These are phyloP conservation scores for Drosophila sechellia DNA, from an alignment of 1,140 invertebrate genomes.

Conservation along the genomic window DNA sequence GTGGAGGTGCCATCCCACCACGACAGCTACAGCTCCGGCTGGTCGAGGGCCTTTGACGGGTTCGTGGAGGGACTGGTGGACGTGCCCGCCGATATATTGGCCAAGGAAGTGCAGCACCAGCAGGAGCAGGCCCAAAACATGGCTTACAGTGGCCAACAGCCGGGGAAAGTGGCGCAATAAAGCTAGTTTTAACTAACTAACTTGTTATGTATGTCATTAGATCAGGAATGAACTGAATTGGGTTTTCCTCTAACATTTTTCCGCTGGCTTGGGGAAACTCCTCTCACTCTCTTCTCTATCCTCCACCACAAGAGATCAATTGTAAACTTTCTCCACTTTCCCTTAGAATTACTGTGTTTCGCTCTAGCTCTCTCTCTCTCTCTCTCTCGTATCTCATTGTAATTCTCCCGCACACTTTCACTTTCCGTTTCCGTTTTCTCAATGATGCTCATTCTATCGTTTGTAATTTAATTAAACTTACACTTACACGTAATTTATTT, in stretches of 20 bases:
- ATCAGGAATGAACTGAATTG: constrained; percentile 55
- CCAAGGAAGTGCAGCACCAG: constrained; percentile 72
- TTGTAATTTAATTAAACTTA: constrained; percentile 44
- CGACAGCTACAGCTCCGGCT: constrained; percentile 87
- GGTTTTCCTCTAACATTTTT: constrained; percentile 37
- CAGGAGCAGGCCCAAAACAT: constrained; percentile 86
- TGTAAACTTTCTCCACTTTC: constrained; percentile 26
- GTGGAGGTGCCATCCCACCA: constrained; percentile 89
- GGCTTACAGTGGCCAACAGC: constrained; percentile 88
- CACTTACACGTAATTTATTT: constrained; percentile 46
- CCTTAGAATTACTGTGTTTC: constrained; percentile 25
- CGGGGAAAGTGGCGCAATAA: constrained; percentile 58
- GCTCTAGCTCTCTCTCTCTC: constrained; percentile 1
- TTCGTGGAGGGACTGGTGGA: constrained; percentile 83
- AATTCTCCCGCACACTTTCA: constrained; percentile 25
- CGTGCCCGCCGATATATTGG: constrained; percentile 75
- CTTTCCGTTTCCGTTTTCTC: constrained; percentile 29
- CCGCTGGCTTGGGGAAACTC: constrained; percentile 36
- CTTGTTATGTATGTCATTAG: constrained; percentile 48
- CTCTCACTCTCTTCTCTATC: constrained; percentile 12
- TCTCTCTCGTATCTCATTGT: neutral
- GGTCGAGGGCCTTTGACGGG: constrained; percentile 87
- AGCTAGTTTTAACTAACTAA: constrained; percentile 25
- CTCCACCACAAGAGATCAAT: constrained; percentile 26
- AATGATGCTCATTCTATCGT: constrained; percentile 24